Evolutionary conservation across 1,140 invertebrate genomes (phyloP), one percentile per base, ranked within the genome.

Genomic region (Drosophila malerkotliana): DNA sequence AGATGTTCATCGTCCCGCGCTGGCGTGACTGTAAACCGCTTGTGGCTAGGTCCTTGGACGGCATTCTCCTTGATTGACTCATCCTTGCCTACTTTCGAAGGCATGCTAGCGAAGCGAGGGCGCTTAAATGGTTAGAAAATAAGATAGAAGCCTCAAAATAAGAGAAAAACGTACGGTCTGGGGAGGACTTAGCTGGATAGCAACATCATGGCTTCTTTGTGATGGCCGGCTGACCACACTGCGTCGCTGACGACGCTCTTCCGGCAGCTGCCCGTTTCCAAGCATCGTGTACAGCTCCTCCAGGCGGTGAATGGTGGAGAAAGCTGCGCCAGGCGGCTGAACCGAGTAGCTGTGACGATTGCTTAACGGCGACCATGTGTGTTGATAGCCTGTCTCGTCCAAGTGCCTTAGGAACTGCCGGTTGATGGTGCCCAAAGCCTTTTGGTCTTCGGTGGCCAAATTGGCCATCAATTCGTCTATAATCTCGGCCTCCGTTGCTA

Each of bases 311-410:
- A 91, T 90, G 8, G 90, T 90, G 8, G 68, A 62, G 8, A 81
- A 75, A 0, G 45, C 60, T 1, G 59, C 47, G 0, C 59, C 71
- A 4, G 48, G 45, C 15, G 51, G 48, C 34, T 77, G 66, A 4
- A 62, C 60, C 9, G 69, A 68, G 21, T 85, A 88, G 21, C 71
- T 77, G 30, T 91, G 82, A 0, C 82, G 62, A 32, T 68, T 54
- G 58, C 74, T 81, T 1, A 83, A 48, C 2, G 90, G 90, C 21
- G 90, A 91, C 90, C 90, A 91, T 3, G 90, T 91, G 44, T 91
- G 69, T 55, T 90, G 90, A 59, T 91, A 90, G 0, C 51, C 28
- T 3, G 57, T 41, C 39, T 84, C 79, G 53, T 87, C 84, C 39
- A 91, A 32, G 3, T 79, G 74, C 0, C 88, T 79, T 6, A 90